Base-by-base conservation (phyloP, 2,113 vertebrate genomes). In the Gymnorhina tibicen region DNA sequence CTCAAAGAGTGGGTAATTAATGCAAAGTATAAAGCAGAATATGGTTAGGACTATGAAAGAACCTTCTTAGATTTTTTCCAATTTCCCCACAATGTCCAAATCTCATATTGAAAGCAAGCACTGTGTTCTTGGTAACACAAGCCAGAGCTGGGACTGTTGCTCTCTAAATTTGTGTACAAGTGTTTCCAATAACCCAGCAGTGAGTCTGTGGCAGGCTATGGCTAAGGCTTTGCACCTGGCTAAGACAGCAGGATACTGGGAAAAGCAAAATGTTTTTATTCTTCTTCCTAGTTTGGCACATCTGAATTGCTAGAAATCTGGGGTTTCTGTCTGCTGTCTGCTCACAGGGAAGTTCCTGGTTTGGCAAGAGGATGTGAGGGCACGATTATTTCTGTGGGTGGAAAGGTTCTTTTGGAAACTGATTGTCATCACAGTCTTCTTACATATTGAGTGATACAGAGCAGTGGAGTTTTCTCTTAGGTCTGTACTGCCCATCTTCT, bases 401-500 rank as follows among this genome's bases (percentile, higher is more conserved):
- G 16, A 74, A 70, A 87, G 12, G 19, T 46, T 58, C n/a, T 78
- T 58, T 33, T 39, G 41, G 50, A 50, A 91, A 28, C 22, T 16
- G 19, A 23, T 17, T 73, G 44, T 2, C 41, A 14, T 23, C 28
- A 24, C 1, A 1, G 11, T 41, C 9, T 26, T 22, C 6, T 22
- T 55, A 7, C 10, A 13, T 26, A 42, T n/a, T 0, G 0, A 69
- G 11, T 12, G n/a, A 70, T 19, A 23, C 4, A 26, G 30, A 16
- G 33, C 5, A 20, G n/a, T 33, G 52, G 35, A 59, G 9, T 14
- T 53, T 59, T 17, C 22, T 74, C 24, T 77, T 66, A 50, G 39
- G 27, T 33, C 16, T 66, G 52, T 53, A 20, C 18, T 53, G 33
- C 11, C 33, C 18, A 22, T 70, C 52, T 78, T 77, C 19, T 64